Evolutionary conservation across 1,140 invertebrate genomes (phyloP).

Genomic region (Linepithema humile): DNA sequence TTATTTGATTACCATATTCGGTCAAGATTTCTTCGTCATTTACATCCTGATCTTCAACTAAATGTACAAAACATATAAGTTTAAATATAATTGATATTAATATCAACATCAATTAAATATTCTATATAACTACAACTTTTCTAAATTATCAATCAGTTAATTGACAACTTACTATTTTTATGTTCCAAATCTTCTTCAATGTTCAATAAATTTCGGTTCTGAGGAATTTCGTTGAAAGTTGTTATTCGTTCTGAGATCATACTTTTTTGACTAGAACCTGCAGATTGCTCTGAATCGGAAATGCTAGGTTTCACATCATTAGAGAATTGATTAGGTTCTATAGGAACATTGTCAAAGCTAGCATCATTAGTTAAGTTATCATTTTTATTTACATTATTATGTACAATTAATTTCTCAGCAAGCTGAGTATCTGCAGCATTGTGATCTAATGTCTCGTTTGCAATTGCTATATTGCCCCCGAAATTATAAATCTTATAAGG

Average conservation of each 20-base stretch:
- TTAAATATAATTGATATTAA: not conserved
- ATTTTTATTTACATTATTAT: conserved; percentile 62
- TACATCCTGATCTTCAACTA: conserved; percentile 43
- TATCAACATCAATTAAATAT: conserved; percentile 7
- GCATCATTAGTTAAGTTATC: conserved; percentile 17
- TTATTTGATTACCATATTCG: conserved; percentile 42
- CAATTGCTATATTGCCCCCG: not conserved
- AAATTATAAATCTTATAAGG: not conserved
- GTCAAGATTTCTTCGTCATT: conserved; percentile 24
- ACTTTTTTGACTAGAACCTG: conserved; percentile 62
- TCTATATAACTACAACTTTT: not conserved
- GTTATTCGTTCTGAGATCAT: conserved; percentile 32
- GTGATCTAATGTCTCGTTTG: not conserved
- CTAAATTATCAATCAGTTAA: conserved; percentile 25
- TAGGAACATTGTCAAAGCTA: conserved; percentile 18
- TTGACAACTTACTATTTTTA: conserved; percentile 65
- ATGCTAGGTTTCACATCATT: conserved; percentile 1
- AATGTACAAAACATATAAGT: conserved; percentile 42
- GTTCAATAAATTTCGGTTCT: conserved; percentile 79
- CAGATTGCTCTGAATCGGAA: conserved; percentile 31
- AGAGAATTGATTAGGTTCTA: conserved; percentile 8
- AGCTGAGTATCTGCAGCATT: not conserved
- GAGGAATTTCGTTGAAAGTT: conserved; percentile 74
- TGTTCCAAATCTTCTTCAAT: conserved; percentile 67
- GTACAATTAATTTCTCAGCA: conserved; percentile 49